Evolutionary conservation across 2,797 vertebrate genomes (phyloP), one percentile per base, ranked within the genome.

Genomic region (Sternarchorhynchus goeldii): DNA sequence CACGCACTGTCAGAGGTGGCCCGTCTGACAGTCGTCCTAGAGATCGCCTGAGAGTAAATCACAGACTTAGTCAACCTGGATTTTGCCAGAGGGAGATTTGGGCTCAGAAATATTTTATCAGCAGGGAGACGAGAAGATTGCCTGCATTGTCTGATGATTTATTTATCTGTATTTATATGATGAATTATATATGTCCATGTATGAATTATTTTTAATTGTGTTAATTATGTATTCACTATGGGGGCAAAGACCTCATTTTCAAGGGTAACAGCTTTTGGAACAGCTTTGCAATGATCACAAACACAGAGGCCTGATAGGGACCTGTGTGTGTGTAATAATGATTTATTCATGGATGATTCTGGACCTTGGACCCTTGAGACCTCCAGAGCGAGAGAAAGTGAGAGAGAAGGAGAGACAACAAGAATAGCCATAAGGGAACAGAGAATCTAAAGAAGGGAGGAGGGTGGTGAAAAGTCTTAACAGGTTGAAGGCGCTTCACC

Each of bases 221-320:
- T 82, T 77, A 82, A 84, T 79, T 77, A 82, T 86, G 65, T 18
- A 82, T 25, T 25, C 25, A 25, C 25, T 25, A 25, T 25, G 88
- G 89, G 90, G 91, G 88, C 84, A 50, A 53, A 70, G 67, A 55
- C 71, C 76, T 85, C 60, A 78, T 81, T 78, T 60, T 76, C 73
- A 45, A 57, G 83, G 89, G 88, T 89, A 89, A 87, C 89, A 87
- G 91, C 88, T 90, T 88, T 90, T 89, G 87, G 88, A 91, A 90
- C 90, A 93, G 89, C 90, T 90, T 91, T 90, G 79, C 75, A 66
- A 91, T 93, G 90, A 93, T 93, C 92, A 93, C 88, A 90, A 87
- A 89, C 88, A 88, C 88, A 89, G 86, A 87, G 88, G 87, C 89
- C 69, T 72, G 76, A 79, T 77, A 53, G 73, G 45, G 76, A 59